Percentiles rank a stretch among this genome's conserved stretches.
Conservation (phyloP, 2,888 invertebrate genomes). For the Bedellia somnulentella region DNA sequence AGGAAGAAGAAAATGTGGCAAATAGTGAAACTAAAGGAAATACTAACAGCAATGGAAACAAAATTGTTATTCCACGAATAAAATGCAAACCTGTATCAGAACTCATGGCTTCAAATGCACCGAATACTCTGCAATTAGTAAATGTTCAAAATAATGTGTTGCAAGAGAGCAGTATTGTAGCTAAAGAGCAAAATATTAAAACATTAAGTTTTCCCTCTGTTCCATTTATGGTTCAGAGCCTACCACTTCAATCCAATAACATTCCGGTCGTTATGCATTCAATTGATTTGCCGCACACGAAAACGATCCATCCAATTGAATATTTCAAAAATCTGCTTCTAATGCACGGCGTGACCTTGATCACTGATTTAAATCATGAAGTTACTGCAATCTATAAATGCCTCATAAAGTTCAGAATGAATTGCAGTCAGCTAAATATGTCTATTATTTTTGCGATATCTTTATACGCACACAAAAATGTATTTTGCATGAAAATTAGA, state of each 20-base stretch:
- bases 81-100: constrained; percentile 43
- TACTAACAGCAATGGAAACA: not conserved
- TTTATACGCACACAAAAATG: constrained; percentile 19
- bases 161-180: too few relatives aligned
- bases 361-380: constrained; percentile 18
- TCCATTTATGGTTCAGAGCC: not conserved
- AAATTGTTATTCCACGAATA: constrained; percentile 21
- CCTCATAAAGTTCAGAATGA: constrained; percentile 34
- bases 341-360: constrained; percentile 21
- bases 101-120: constrained; percentile 19
- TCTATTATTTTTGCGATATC: constrained; percentile 24
- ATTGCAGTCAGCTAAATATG: constrained; percentile 24
- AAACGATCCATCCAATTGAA: constrained; percentile 27
- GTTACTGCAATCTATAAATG: constrained; percentile 16
- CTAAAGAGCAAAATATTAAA: not conserved
- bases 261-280: constrained; percentile 18
- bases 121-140: not conserved
- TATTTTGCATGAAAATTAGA: constrained; percentile 29
- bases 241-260: too few relatives aligned
- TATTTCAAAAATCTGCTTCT: constrained; percentile 30
- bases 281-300: constrained; percentile 31
- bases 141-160: too few relatives aligned
- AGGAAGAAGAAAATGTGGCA: not conserved
- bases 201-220: not conserved
- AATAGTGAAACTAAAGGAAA: not conserved